phyloP scores from a whole-genome alignment of 2,888 invertebrate species.

The Cephalotes varians region DNA sequence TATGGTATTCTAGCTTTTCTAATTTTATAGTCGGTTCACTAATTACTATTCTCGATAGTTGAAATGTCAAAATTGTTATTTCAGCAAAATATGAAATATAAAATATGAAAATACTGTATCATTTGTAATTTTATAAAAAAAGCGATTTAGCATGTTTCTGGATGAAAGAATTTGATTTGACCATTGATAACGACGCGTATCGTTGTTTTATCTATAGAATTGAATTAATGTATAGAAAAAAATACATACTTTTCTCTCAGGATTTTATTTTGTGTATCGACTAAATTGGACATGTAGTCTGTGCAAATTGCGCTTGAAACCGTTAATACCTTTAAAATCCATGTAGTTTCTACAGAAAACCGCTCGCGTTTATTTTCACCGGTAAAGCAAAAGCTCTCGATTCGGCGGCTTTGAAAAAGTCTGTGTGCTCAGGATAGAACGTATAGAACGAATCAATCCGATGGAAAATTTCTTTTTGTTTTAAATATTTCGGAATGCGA shows the following conservation, averaged over 20 bases:
- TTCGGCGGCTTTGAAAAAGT: slow-evolving; percentile 34
- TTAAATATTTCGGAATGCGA: slow-evolving; percentile 25
- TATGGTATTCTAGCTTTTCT: background rate
- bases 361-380: slow-evolving; percentile 37
- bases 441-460: slow-evolving; percentile 33
- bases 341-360: slow-evolving; percentile 46
- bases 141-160: background rate
- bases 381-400: slow-evolving; percentile 32
- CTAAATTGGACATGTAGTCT: slow-evolving; percentile 26
- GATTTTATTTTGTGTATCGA: slow-evolving; percentile 13
- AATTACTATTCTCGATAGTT: background rate
- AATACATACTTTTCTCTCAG: background rate
- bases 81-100: background rate
- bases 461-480: slow-evolving; percentile 41
- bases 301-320: slow-evolving; percentile 42
- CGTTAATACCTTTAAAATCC: slow-evolving; percentile 48
- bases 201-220: background rate
- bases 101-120: background rate
- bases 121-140: background rate
- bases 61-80: background rate
- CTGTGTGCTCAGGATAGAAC: slow-evolving; percentile 2
- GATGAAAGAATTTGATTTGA: background rate
- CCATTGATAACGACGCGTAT: background rate
- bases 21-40: background rate
- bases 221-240: background rate